phyloP scores from a whole-genome alignment of 2,113 vertebrate genomes.

The Ceyx cyanopectus region DNA sequence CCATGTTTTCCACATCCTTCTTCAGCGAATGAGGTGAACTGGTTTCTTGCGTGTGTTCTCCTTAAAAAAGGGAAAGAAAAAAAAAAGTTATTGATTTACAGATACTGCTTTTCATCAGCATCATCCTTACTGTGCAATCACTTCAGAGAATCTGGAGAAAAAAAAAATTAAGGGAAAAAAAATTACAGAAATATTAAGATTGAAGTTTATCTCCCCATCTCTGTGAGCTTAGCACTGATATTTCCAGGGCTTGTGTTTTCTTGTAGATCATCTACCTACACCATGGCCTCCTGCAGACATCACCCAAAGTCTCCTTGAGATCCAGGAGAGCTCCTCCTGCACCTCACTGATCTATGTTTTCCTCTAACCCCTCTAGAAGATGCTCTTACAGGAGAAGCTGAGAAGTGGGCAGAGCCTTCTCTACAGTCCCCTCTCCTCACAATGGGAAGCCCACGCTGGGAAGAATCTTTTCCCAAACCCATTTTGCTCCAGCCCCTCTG shows the following conservation, averaged over 20 bases:
- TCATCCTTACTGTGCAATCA: background rate
- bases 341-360: background rate
- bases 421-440: background rate
- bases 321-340: background rate
- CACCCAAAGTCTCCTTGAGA: accelerated
- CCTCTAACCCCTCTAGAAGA: background rate
- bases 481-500: background rate
- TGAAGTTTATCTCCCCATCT: background rate
- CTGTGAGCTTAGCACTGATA: accelerated
- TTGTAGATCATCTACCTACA: background rate
- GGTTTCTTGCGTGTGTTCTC: constrained; percentile 88
- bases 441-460: accelerated
- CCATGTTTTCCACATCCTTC: constrained; percentile 97
- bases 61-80: constrained; percentile 65
- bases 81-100: constrained; percentile 47
- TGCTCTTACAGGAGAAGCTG: background rate
- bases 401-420: background rate
- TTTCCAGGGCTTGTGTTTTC: background rate
- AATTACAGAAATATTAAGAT: background rate
- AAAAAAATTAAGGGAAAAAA: background rate
- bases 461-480: background rate
- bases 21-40: constrained; percentile 89
- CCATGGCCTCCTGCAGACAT: background rate
- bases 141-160: background rate
- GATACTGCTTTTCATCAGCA: background rate